These are phyloP conservation scores for Kryphioiulus occultus DNA, from an alignment of 2,888 invertebrate species.

Conservation along the genomic window DNA sequence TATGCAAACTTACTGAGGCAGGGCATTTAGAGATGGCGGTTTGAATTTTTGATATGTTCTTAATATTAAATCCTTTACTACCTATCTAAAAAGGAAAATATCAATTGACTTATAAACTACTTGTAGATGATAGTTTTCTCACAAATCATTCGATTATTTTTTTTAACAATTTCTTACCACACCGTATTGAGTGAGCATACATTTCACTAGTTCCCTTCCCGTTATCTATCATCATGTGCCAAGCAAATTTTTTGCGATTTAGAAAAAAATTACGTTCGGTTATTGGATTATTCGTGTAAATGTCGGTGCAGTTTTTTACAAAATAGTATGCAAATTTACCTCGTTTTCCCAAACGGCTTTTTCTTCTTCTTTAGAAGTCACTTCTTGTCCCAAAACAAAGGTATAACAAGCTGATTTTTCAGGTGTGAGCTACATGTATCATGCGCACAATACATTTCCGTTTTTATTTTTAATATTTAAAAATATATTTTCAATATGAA, in stretches of 20 bases:
- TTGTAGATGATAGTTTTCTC: too few relatives aligned
- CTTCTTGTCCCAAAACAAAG: not conserved
- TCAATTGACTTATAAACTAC: too few relatives aligned
- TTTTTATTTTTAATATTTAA: too few relatives aligned
- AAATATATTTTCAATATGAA: too few relatives aligned
- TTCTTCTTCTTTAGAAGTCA: not conserved
- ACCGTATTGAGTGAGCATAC: not conserved
- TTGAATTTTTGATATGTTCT: not conserved
- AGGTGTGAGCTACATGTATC: not conserved
- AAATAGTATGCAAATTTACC: not conserved
- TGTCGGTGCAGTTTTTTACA: too few relatives aligned
- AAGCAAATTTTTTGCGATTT: too few relatives aligned
- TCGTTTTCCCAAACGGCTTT: slow-evolving; percentile 6
- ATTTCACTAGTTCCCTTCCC: not conserved
- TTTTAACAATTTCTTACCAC: not conserved
- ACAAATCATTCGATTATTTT: too few relatives aligned
- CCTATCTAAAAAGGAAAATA: not conserved
- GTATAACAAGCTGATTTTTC: not conserved
- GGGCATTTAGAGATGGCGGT: not conserved
- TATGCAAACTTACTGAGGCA: not conserved
- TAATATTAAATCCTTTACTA: not conserved
- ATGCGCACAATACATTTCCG: too few relatives aligned
- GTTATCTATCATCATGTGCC: not conserved
- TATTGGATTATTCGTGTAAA: not conserved
- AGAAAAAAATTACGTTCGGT: too few relatives aligned